Base-by-base conservation (phyloP, 2,888 invertebrate genomes). In the Hirtodrosophila histrioides region DNA sequence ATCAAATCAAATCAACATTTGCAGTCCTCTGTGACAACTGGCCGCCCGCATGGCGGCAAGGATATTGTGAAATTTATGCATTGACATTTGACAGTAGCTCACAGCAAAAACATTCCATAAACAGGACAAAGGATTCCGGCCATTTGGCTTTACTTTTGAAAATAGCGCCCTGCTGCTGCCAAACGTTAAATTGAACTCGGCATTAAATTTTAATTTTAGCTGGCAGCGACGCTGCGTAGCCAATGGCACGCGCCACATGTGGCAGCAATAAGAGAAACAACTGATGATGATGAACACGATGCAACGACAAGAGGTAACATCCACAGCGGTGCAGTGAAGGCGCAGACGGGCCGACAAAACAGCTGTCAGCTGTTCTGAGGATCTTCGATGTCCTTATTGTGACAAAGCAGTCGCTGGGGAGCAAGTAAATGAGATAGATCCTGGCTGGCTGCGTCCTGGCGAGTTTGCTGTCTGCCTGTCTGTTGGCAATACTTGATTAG, bases 291-390 rank as follows among this genome's bases (percentile, higher is more conserved):
- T 50, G 66, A 61, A 45, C 35, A 44, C 43, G 45, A 29, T 27
- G 11, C 37, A 45, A 31, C 27, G 51, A 11, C 3, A 9, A 23
- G 10, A 29, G 51, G 45, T 17, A 6, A 12, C 50, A 37, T 12
- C 36, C 8, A 10, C 54, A 27, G 61, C 50, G 55, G 53, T 66
- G 79, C 75, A 76, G 62, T 76, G 76, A 79, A 79, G 79, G 61
- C 67, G 61, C 61, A 62, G 63, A 82, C 75, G 66, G 48, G 61
- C 49, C 46, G 62, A 50, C 67, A 66, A 61, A 84, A 78, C 85
- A 85, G 87, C 85, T 85, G 85, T 61, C 85, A 85, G 85, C 85
- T 85, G 85, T 88, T 84, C 49, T 58, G 54, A 87, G 71, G 85
- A 75, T 85, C 83, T 53, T 69, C 57, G 61, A 48, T 51, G 43